These are phyloP conservation scores for Nomada hirtipes DNA, from an alignment of 2,888 invertebrate genomes.

Conservation along the genomic window DNA sequence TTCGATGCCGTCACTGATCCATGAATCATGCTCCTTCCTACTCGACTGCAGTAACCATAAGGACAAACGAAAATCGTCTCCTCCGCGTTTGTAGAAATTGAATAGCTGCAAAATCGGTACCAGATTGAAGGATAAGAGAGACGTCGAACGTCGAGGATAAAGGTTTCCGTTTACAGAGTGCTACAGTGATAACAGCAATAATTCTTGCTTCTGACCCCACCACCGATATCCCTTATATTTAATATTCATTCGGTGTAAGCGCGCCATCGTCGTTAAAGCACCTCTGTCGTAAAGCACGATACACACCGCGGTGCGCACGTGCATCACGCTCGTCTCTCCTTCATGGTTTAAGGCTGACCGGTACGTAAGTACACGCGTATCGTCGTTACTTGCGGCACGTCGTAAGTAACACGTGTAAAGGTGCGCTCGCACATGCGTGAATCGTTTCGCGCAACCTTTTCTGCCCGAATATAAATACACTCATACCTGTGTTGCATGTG, in stretches of 20 bases:
- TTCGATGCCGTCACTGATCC: neutral
- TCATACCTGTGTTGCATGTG: neutral
- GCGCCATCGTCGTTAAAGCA: conserved; percentile 60
- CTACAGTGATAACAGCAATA: conserved; percentile 45
- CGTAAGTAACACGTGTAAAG: conserved; percentile 72
- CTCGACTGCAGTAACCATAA: conserved; percentile 13
- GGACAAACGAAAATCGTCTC: neutral
- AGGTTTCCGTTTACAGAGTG: conserved; percentile 40
- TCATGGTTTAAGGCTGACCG: conserved; percentile 25
- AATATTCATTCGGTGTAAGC: conserved; percentile 63
- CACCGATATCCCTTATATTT: conserved; percentile 68
- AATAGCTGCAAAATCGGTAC: neutral
- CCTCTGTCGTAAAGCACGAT: conserved; percentile 64
- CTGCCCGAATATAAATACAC: conserved; percentile 61
- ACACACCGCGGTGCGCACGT: conserved; percentile 50
- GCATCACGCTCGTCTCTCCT: conserved; percentile 41
- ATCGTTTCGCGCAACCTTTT: conserved; percentile 47
- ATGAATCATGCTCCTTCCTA: conserved; percentile 7
- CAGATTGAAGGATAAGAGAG: conserved; percentile 12
- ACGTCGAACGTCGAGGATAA: neutral
- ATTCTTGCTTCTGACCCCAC: conserved; percentile 22
- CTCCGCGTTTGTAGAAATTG: neutral
- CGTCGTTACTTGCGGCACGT: conserved; percentile 70
- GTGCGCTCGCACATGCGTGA: conserved; percentile 58
- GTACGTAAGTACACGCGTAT: conserved; percentile 37